Conservation (phyloP, 2,888 invertebrate genomes). For the Standfussiana lucernea region DNA sequence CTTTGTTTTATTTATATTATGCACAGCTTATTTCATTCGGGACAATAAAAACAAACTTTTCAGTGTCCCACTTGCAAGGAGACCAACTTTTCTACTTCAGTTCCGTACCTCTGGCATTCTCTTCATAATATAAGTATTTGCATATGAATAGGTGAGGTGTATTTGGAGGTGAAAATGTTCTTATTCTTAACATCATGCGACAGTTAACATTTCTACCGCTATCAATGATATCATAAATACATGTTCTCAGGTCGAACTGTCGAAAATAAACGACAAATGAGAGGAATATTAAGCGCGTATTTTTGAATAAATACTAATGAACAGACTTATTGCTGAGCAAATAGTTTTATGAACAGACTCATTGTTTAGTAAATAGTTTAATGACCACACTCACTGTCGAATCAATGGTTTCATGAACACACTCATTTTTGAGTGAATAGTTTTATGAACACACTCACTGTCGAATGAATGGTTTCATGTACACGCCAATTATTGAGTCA, state of each 20-base stretch:
- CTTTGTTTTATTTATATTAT: constrained; percentile 68
- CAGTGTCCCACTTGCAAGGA: constrained; percentile 57
- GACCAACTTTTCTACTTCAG: constrained; percentile 58
- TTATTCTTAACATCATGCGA: constrained; percentile 45
- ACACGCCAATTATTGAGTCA: neutral
- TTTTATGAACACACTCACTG: neutral
- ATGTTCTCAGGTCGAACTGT: neutral
- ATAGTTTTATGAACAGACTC: neutral
- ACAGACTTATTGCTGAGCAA: neutral
- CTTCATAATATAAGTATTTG: constrained; percentile 65
- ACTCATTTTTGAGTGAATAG: neutral
- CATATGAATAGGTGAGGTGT: constrained; percentile 68
- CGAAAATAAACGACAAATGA: neutral
- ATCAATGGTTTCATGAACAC: neutral
- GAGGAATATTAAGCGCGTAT: neutral
- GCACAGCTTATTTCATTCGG: constrained; percentile 65
- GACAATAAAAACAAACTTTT: constrained; percentile 72
- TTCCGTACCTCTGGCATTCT: constrained; percentile 33
- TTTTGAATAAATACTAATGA: neutral
- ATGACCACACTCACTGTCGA: neutral
- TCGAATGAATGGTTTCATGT: neutral
- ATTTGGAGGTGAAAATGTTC: constrained; percentile 36
- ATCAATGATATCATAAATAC: neutral
- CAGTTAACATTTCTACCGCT: constrained; percentile 7
- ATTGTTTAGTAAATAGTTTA: neutral